phyloP scores from a whole-genome alignment of 2,888 invertebrate genomes.

The Harpalus rufipes region DNA sequence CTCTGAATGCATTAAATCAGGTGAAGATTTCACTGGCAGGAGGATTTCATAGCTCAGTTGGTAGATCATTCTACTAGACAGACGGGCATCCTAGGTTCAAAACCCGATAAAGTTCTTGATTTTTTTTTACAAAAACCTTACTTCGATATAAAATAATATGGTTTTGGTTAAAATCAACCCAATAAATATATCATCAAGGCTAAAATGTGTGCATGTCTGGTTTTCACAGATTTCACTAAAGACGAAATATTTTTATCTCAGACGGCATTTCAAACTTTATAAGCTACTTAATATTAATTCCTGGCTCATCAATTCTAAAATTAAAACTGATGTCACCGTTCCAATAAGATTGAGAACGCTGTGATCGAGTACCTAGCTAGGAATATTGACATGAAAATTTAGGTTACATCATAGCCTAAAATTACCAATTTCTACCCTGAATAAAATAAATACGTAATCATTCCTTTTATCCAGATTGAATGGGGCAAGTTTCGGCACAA shows the following conservation, averaged over 20 bases:
- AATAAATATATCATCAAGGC: too few species aligned
- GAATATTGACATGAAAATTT: constrained; percentile 32
- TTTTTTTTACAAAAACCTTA: too few species aligned
- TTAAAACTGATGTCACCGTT: neutral
- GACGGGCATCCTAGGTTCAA: too few species aligned
- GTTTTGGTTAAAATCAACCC: too few species aligned
- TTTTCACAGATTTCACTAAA: neutral
- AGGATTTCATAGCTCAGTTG: too few species aligned
- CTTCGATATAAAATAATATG: too few species aligned
- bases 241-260: neutral
- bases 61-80: too few species aligned
- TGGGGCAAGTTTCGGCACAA: neutral
- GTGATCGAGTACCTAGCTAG: neutral
- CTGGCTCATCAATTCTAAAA: neutral
- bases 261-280: neutral
- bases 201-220: too few species aligned
- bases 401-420: constrained; percentile 16
- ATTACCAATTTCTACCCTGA: constrained; percentile 13
- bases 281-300: neutral
- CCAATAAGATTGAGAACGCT: neutral
- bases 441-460: neutral
- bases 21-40: too few species aligned
- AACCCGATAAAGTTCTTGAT: too few species aligned
- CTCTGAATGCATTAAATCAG: too few species aligned
- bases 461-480: constrained; percentile 3